These are phyloP conservation scores for Strigamia transsilvanica DNA, from an alignment of 2,888 invertebrate genomes.

Conservation along the genomic window DNA sequence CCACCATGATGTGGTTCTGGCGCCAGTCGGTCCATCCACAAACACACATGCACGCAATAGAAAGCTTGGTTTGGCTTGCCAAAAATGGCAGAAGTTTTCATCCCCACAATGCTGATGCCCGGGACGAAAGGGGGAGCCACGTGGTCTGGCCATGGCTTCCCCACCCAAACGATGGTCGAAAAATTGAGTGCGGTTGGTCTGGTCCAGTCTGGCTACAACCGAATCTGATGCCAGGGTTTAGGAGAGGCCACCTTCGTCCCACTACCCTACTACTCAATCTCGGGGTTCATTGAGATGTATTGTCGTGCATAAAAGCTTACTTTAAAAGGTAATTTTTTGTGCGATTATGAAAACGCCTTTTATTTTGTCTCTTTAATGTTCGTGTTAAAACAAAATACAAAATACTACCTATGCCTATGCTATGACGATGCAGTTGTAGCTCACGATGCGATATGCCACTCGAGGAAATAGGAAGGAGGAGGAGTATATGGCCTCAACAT, in stretches of 20 bases:
- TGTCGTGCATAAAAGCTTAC: slow-evolving; percentile 52
- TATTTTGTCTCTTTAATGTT: slow-evolving; percentile 50
- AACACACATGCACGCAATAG: background rate
- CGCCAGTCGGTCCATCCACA: slow-evolving; percentile 27
- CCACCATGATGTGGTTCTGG: slow-evolving; percentile 32
- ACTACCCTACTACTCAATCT: slow-evolving; percentile 52
- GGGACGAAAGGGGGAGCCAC: slow-evolving; percentile 36
- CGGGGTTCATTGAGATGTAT: slow-evolving; percentile 52
- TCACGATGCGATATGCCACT: background rate
- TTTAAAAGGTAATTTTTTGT: slow-evolving; percentile 53
- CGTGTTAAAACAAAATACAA: background rate
- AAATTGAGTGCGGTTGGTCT: slow-evolving; percentile 31
- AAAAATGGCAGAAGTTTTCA: slow-evolving; percentile 44
- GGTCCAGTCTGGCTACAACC: slow-evolving; percentile 53
- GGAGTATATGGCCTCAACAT: slow-evolving; percentile 6
- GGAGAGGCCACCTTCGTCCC: slow-evolving; percentile 52
- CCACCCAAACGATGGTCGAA: slow-evolving; percentile 39
- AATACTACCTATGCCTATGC: background rate
- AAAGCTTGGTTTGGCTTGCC: background rate
- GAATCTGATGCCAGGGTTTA: slow-evolving; percentile 51
- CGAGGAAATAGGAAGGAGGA: background rate
- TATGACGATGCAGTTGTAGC: background rate
- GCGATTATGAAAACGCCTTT: slow-evolving; percentile 52
- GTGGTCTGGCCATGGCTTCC: slow-evolving; percentile 48
- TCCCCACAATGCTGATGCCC: slow-evolving; percentile 50